These are phyloP conservation scores for Oryzias woworae DNA, from an alignment of 2,113 vertebrate genomes.

Conservation along the genomic window DNA sequence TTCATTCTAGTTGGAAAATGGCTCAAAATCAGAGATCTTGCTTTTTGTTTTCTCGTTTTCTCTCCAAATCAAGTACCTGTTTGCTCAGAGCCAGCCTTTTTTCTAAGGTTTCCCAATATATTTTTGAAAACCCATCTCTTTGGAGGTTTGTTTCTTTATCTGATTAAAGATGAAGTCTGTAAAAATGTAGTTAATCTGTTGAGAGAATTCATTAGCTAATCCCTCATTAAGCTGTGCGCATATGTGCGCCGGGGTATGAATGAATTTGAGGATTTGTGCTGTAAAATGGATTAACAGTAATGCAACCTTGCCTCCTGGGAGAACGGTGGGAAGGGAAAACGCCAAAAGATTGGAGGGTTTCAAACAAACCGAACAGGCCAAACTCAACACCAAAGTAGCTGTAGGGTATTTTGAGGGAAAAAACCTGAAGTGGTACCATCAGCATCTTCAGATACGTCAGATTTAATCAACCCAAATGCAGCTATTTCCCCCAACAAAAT, in stretches of 20 bases:
- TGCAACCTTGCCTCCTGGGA: slow-evolving; percentile 11
- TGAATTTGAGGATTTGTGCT: slow-evolving; percentile 33
- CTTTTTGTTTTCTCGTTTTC: slow-evolving; percentile 59
- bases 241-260: slow-evolving; percentile 21
- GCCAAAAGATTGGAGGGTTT: slow-evolving; percentile 16
- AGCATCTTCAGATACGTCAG: too few species aligned
- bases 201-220: slow-evolving; percentile 73
- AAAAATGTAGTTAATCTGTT: slow-evolving; percentile 69
- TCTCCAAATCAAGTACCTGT: slow-evolving; percentile 53
- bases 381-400: too few species aligned
- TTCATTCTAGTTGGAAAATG: slow-evolving; percentile 50
- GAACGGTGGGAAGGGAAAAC: slow-evolving; percentile 1
- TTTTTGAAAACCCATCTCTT: slow-evolving; percentile 39
- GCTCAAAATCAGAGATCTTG: slow-evolving; percentile 51
- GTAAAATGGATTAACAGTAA: slow-evolving; percentile 23
- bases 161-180: slow-evolving; percentile 54
- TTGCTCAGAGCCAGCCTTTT: slow-evolving; percentile 52
- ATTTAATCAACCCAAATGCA: too few species aligned
- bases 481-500: too few species aligned
- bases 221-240: slow-evolving; percentile 54
- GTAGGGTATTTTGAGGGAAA: too few species aligned
- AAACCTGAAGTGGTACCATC: too few species aligned
- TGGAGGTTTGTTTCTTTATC: slow-evolving; percentile 62
- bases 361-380: too few species aligned
- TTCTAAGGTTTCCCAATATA: slow-evolving; percentile 57